phyloP scores from a whole-genome alignment of 2,113 vertebrate genomes.

The Felis chaus region DNA sequence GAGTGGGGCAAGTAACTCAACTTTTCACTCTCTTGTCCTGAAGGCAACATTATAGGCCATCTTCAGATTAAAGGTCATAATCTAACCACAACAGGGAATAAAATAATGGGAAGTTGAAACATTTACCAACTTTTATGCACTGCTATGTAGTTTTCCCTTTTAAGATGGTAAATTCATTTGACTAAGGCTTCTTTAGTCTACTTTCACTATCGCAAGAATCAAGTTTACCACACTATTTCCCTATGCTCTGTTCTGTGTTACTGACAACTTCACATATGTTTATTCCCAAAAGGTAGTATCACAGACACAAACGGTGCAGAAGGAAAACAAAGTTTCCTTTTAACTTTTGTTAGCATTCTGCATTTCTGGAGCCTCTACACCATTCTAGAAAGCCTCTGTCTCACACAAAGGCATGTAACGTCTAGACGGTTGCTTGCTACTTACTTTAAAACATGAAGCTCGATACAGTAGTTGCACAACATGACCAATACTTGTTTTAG shows the following conservation, averaged over 20 bases:
- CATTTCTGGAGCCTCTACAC: neutral
- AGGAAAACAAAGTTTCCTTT: neutral
- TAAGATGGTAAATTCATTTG: conserved; percentile 25
- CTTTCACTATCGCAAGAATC: neutral
- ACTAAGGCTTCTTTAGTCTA: conserved; percentile 4
- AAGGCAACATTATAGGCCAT: neutral
- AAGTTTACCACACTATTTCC: conserved; percentile 18
- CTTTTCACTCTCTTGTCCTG: neutral
- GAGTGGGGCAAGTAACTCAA: neutral
- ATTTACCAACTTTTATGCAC: neutral
- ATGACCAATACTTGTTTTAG: conserved; percentile 98
- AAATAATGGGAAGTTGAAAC: neutral
- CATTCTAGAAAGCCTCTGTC: neutral
- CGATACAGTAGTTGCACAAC: conserved; percentile 98
- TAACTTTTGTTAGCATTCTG: neutral
- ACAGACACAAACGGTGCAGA: neutral
- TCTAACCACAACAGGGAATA: neutral
- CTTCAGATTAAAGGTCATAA: conserved; percentile 41
- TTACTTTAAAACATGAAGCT: conserved; percentile 98
- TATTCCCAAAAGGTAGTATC: neutral
- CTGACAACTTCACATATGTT: neutral
- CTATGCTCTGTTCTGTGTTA: neutral
- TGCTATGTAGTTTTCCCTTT: neutral
- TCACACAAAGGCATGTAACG: neutral
- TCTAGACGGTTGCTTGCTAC: neutral